A percentile compares a stretch with the other conserved stretches of the same genome.
phyloP scores from a whole-genome alignment of 2,113 vertebrate genomes.

The Illadopsis cleaveri region DNA sequence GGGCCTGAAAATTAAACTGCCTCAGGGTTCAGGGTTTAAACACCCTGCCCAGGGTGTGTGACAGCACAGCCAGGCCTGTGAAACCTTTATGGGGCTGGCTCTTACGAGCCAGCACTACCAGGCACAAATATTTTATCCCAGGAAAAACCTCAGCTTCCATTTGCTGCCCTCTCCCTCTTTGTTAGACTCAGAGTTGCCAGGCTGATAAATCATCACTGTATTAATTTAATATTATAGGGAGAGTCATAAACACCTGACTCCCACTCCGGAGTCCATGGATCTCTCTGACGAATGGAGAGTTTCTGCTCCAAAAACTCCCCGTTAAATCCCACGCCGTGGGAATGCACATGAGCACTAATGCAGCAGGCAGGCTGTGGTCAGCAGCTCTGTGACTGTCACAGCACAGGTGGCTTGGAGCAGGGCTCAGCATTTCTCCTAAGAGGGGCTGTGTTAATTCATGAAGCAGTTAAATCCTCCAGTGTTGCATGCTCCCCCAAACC shows the following conservation, averaged over 20 bases:
- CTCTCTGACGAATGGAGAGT: not conserved
- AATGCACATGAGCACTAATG: not conserved
- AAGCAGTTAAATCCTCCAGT: not conserved
- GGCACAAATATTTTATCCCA: not conserved
- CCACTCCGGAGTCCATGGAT: not conserved
- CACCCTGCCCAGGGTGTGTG: not conserved
- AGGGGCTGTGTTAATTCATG: not conserved
- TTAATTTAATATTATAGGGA: conserved; percentile 11
- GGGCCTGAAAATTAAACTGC: not conserved
- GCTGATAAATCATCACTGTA: conserved; percentile 1
- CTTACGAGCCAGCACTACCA: not conserved
- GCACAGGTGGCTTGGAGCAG: not conserved
- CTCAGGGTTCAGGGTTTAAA: not conserved
- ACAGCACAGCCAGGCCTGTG: not conserved
- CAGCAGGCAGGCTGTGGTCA: not conserved
- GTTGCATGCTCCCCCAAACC: too few relatives aligned
- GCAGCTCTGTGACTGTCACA: not conserved
- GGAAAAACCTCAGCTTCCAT: not conserved
- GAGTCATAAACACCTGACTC: not conserved
- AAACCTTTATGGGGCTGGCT: not conserved
- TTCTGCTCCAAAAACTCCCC: not conserved
- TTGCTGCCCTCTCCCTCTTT: not conserved
- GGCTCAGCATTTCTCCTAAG: not conserved
- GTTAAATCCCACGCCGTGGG: not conserved
- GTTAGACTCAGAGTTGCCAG: not conserved